Evolutionary conservation across 2,888 invertebrate genomes (phyloP).

Genomic region (Drosophila infuscata): DNA sequence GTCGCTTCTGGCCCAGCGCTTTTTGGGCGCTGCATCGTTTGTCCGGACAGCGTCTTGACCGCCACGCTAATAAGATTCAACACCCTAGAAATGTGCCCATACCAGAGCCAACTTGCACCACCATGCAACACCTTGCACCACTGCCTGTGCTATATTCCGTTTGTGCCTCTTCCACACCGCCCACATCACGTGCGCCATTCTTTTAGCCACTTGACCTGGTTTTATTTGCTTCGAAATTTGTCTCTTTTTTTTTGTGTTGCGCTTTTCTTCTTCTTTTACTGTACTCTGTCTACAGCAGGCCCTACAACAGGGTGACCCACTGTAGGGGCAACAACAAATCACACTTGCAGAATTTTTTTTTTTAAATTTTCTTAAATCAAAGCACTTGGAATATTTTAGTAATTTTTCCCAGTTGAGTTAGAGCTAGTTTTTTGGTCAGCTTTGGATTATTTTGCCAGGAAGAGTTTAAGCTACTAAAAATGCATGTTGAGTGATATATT

Average conservation of each 20-base stretch:
- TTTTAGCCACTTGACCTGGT: conserved; percentile 72
- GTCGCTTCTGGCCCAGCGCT: conserved; percentile 40
- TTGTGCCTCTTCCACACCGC: neutral
- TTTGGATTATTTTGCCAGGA: neutral
- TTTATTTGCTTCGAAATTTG: conserved; percentile 48
- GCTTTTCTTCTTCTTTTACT: conserved; percentile 12
- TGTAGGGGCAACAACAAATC: neutral
- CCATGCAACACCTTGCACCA: neutral
- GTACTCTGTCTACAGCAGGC: neutral
- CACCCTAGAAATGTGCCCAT: neutral
- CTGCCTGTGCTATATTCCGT: neutral
- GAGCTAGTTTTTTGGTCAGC: neutral
- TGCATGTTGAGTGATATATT: neutral
- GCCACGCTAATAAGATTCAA: conserved; percentile 70
- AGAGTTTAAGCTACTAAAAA: neutral
- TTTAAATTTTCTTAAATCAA: neutral
- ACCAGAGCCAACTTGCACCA: neutral
- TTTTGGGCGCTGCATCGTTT: conserved; percentile 13
- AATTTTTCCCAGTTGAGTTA: neutral
- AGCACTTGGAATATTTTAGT: neutral
- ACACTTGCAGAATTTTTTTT: neutral
- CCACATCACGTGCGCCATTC: conserved; percentile 51
- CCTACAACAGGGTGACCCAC: neutral
- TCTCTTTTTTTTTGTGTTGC: conserved; percentile 8
- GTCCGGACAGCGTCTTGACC: conserved; percentile 60